Conservation (phyloP, 2,113 vertebrate species). For the Crotalus helleri region DNA sequence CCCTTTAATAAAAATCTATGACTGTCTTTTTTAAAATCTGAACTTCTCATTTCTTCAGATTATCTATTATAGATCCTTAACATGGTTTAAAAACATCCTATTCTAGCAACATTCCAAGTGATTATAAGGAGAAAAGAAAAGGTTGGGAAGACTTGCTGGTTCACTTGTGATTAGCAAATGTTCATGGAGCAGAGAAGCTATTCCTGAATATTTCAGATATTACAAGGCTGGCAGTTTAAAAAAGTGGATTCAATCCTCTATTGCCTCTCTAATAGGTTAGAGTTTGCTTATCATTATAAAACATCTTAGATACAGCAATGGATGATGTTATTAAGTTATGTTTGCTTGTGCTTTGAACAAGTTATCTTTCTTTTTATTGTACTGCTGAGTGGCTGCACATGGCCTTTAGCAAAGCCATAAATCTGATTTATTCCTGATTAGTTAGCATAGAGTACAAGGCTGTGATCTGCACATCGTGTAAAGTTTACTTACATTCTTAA, state of each 20-base stretch:
- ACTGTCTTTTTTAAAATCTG: not conserved
- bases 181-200: not conserved
- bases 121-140: not conserved
- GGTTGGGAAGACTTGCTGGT: not conserved
- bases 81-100: not conserved
- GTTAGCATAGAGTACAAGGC: not conserved
- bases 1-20: not conserved
- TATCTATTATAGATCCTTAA: not conserved
- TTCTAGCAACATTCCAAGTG: not conserved
- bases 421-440: not conserved
- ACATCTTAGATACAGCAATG: not conserved
- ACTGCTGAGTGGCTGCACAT: not conserved
- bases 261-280: not conserved
- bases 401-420: not conserved
- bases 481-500: not conserved
- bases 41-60: not conserved
- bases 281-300: not conserved
- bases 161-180: not conserved
- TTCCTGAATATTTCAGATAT: not conserved
- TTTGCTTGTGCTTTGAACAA: not conserved
- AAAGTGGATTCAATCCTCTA: not conserved
- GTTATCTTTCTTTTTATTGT: not conserved
- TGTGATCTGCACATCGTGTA: not conserved
- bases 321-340: not conserved
- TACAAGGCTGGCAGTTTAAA: not conserved